A percentile compares a stretch with the other conserved stretches of the same genome.
phyloP scores from a whole-genome alignment of 2,113 vertebrate genomes.

The Myodes glareolus region DNA sequence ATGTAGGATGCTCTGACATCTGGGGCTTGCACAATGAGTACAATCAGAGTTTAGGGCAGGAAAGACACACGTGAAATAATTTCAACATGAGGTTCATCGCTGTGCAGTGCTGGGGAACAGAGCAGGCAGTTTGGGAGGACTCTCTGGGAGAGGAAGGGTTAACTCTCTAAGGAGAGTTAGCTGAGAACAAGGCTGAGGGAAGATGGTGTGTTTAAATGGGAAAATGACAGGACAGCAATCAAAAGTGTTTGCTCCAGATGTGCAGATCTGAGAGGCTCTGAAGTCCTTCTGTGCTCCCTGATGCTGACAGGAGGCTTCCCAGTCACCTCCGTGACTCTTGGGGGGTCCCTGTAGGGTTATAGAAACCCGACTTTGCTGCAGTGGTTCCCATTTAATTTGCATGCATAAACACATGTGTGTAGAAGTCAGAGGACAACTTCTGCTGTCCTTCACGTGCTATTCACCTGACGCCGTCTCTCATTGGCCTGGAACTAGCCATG shows the following conservation, averaged over 20 bases:
- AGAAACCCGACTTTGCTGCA: not conserved
- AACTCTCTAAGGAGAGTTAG: not conserved
- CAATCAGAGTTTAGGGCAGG: not conserved
- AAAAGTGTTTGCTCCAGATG: not conserved
- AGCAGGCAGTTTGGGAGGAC: not conserved
- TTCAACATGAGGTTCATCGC: not conserved
- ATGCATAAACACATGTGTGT: not conserved
- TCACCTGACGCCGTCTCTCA: not conserved
- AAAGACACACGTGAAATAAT: fast-evolving
- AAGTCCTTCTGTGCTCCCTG: not conserved
- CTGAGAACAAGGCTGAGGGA: not conserved
- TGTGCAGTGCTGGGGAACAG: not conserved
- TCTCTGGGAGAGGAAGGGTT: not conserved
- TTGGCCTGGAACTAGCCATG: not conserved
- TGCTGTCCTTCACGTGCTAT: not conserved
- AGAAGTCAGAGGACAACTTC: not conserved
- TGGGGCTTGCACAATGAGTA: too few species aligned
- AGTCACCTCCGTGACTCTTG: not conserved
- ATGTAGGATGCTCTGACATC: not conserved
- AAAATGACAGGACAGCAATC: not conserved
- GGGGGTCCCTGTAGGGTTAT: too few species aligned
- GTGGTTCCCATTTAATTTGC: not conserved
- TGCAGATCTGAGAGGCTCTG: not conserved
- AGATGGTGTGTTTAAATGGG: too few species aligned
- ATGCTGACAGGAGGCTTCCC: not conserved